These are phyloP conservation scores for Anser brachyrhynchus DNA, from an alignment of 2,113 vertebrate species.

Conservation along the genomic window DNA sequence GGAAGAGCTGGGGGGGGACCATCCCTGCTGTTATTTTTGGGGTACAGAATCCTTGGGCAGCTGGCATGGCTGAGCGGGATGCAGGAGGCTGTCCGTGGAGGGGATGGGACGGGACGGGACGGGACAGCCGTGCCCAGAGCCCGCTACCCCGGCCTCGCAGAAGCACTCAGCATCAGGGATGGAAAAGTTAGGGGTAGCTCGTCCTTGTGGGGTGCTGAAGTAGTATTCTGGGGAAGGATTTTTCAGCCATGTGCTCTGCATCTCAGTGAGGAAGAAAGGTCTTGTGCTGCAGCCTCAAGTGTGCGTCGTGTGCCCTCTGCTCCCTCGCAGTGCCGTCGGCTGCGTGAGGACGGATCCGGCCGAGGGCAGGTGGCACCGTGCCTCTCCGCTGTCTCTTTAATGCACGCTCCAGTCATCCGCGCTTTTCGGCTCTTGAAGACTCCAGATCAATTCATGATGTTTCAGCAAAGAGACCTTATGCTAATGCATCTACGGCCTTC, in stretches of 20 bases:
- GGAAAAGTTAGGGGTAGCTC: neutral
- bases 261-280: neutral
- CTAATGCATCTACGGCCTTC: neutral
- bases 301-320: fast-evolving
- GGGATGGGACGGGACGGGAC: too few species aligned
- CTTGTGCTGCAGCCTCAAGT: neutral
- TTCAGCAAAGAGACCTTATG: neutral
- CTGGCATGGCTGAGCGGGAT: too few species aligned
- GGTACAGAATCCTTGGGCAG: neutral
- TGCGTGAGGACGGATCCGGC: neutral
- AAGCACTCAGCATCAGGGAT: too few species aligned
- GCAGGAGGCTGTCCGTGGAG: too few species aligned
- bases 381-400: neutral
- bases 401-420: fast-evolving
- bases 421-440: neutral
- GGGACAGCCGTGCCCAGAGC: too few species aligned
- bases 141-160: too few species aligned
- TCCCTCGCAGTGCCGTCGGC: neutral
- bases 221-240: neutral
- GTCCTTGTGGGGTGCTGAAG: too few species aligned
- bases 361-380: too few species aligned
- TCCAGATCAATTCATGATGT: neutral
- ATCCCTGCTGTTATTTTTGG: neutral
- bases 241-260: fast-evolving
- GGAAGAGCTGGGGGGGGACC: neutral